Conservation (phyloP, 2,888 invertebrate genomes). For the Pterobdella sp. region DNA sequence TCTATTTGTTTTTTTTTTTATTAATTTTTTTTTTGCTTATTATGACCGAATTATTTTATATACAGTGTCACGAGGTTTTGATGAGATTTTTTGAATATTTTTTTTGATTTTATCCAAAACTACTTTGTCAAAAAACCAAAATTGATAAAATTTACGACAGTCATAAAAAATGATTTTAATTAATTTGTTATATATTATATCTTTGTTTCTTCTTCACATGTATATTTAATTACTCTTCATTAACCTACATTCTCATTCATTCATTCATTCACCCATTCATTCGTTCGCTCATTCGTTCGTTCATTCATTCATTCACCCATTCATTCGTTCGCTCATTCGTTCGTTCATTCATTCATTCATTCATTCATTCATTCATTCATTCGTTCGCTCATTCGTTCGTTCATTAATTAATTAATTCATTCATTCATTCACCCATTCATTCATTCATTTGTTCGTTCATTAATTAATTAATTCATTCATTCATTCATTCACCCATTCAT, state of each 20-base stretch:
- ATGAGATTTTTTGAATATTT: background rate
- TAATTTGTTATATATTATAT: background rate
- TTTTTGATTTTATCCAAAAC: background rate
- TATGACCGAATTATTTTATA: background rate
- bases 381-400: too few relatives aligned
- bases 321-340: background rate
- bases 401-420: too few relatives aligned
- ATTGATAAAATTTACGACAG: background rate
- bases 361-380: constrained; percentile 16
- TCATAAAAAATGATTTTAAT: background rate
- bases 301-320: constrained; percentile 9
- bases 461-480: background rate
- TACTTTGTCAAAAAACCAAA: background rate
- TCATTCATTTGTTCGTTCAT: constrained; percentile 4
- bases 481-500: too few relatives aligned
- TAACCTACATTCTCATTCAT: too few relatives aligned
- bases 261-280: background rate
- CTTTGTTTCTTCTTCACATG: background rate
- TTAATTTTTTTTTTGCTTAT: background rate
- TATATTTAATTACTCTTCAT: background rate
- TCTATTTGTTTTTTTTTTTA: background rate
- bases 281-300: background rate
- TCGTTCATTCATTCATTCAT: constrained; percentile 18
- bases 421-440: too few relatives aligned
- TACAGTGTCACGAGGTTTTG: background rate